Base-by-base conservation (phyloP, 1,140 invertebrate genomes). In the Drosophila navojoa region DNA sequence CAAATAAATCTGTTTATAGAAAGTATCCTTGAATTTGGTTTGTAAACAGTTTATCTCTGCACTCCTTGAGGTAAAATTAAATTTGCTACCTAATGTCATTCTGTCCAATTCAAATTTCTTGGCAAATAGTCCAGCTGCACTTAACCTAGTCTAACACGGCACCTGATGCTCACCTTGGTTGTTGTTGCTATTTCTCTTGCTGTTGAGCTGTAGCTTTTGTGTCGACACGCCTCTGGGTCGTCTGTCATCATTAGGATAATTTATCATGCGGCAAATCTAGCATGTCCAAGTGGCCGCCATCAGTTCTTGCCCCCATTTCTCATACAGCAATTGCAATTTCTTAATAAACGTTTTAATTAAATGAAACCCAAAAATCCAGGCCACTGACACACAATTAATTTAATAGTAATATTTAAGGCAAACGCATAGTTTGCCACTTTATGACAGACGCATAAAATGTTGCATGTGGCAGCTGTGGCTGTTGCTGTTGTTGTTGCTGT, bases 341-440 rank as follows among this genome's bases (percentile, higher is more conserved):
- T 76, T 85, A 81, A 71, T 69, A 81, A 72, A 76, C 68, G 71
- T 79, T 87, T 86, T 86, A 86, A 86, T 86, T 87, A 86, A 81
- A 73, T 59, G 49, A 73, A 72, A 52, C 61, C 64, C 69, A 77
- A 70, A 63, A 58, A 74, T 76, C 60, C 76, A 80, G 63, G 73
- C 57, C 44, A 44, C 40, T 59, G 73, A 42, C 62, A 61, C 64
- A 58, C 63, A 64, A 71, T 85, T 86, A 72, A 79, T 81, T 86
- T 76, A 72, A 79, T 61, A 45, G 55, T 57, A 49, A 53, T 71
- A 71, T 64, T 69, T 45, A 49, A 50, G 29, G 15, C 42, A 25
- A 6, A 62, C 57, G 22, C 15, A 78, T 78, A 70, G 64, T 73
- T 61, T 45, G 35, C 63, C 77, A 55, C 76, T 81, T 80, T 80